These are phyloP conservation scores for Heterohyrax brucei DNA, from an alignment of 2,797 vertebrate species.

Conservation along the genomic window DNA sequence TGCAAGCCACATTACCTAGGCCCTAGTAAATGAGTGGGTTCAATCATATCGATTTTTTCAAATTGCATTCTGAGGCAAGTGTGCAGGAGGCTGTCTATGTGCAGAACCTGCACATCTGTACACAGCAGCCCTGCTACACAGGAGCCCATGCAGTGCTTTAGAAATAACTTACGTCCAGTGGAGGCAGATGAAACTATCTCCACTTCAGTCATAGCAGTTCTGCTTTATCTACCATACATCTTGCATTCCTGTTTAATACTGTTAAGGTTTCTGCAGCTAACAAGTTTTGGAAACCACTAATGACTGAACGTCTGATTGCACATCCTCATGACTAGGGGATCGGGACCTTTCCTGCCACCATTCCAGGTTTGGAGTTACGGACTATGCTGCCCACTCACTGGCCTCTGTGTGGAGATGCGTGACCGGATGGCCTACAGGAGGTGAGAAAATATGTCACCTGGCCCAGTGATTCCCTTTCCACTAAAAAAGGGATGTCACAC, in stretches of 20 bases:
- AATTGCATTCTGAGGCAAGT: background rate
- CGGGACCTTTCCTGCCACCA: background rate
- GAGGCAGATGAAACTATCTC: background rate
- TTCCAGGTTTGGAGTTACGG: background rate
- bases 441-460: background rate
- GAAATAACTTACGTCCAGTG: background rate
- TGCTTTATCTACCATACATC: background rate
- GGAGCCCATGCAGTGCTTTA: background rate
- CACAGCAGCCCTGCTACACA: background rate
- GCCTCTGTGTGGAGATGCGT: background rate
- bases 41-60: background rate
- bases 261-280: background rate
- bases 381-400: background rate
- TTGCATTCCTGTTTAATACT: background rate
- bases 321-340: background rate
- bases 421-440: background rate
- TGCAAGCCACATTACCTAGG: background rate
- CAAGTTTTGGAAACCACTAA: background rate
- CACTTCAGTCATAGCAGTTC: background rate
- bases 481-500: background rate
- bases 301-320: background rate
- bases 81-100: background rate
- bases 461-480: background rate
- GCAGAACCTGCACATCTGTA: background rate
- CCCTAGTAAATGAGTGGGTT: background rate